Conservation (phyloP, 2,888 invertebrate genomes). For the Lapara coniferarum region DNA sequence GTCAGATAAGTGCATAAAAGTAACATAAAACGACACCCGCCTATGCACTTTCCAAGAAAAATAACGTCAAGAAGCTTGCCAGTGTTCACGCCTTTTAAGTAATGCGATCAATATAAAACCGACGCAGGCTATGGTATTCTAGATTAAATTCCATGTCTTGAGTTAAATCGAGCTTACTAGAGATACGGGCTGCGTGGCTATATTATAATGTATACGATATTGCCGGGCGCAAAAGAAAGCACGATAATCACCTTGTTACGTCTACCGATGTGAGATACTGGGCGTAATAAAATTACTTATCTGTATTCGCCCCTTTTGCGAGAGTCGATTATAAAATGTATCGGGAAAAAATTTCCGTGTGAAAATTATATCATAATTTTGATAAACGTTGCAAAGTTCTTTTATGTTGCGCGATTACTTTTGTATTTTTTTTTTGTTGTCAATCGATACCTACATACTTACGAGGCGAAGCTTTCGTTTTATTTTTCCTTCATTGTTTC, state of each 20-base stretch:
- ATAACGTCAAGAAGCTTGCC: conserved; percentile 38
- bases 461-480: background rate
- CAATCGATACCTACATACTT: background rate
- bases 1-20: no score
- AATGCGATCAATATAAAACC: conserved; percentile 54
- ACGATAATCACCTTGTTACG: conserved; percentile 52
- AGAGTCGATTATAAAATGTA: conserved; percentile 34
- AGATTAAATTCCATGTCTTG: conserved; percentile 59
- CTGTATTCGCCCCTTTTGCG: conserved; percentile 35
- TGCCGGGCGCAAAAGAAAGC: conserved; percentile 36
- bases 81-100: conserved; percentile 45
- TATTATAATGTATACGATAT: conserved; percentile 41
- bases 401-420: conserved; percentile 10
- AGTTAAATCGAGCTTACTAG: conserved; percentile 52
- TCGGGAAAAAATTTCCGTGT: conserved; percentile 13
- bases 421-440: conserved; percentile 5
- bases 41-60: conserved; percentile 21
- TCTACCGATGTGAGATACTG: conserved; percentile 44
- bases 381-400: conserved; percentile 13
- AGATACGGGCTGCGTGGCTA: conserved; percentile 38
- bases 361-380: conserved; percentile 13
- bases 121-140: conserved; percentile 42
- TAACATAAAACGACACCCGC: no score
- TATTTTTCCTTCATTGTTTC: background rate
- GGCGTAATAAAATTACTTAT: conserved; percentile 46